Base-by-base conservation (phyloP, 2,888 invertebrate species). In the Drosophila austrosaltans region DNA sequence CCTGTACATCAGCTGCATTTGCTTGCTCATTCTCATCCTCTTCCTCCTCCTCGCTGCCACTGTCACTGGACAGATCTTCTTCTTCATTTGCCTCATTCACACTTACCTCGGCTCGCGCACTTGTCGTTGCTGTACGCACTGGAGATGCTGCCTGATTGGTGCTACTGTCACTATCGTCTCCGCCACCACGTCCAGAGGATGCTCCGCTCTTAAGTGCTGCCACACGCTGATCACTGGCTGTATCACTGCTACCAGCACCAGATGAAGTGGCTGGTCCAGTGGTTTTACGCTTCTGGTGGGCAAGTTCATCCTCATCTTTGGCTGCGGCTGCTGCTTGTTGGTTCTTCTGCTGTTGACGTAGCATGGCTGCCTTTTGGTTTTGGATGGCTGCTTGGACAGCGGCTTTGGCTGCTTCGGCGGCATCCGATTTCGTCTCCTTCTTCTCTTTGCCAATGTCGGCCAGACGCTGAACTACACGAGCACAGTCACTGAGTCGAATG, bases 381-480 rank as follows among this genome's bases (percentile, higher is more conserved):
- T 94, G 94, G 77, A 94, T 93, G 53, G 91, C 91, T 2, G 91
- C 90, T 56, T 91, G 91, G 0, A 89, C 84, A 1, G 74, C 74
- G 66, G 94, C 93, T 76, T 95, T 94, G 36, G 94, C 94, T 72
- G 94, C 93, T 0, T 94, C 93, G 76, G 88, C 89, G 71, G 94
- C 93, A 83, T 96, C 94, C 83, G 95, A 95, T 84, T 96, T 96
- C 85, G 96, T 96, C 91, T 96, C 96, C 91, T 96, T 96, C 90
- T 96, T 95, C 73, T 94, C 92, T 91, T 94, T 94, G 82, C 96
- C 96, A 78, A 95, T 95, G 79, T 98, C 97, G 87, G 97, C 95
- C 82, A 98, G 94, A 75, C 97, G 95, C 91, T 97, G 96, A 94
- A 98, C 97, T 6, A 98, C 97, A 68, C 97, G 94, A 0, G 97